phyloP scores from a whole-genome alignment of 2,888 invertebrate genomes.

The Lasioglossum calceatum region DNA sequence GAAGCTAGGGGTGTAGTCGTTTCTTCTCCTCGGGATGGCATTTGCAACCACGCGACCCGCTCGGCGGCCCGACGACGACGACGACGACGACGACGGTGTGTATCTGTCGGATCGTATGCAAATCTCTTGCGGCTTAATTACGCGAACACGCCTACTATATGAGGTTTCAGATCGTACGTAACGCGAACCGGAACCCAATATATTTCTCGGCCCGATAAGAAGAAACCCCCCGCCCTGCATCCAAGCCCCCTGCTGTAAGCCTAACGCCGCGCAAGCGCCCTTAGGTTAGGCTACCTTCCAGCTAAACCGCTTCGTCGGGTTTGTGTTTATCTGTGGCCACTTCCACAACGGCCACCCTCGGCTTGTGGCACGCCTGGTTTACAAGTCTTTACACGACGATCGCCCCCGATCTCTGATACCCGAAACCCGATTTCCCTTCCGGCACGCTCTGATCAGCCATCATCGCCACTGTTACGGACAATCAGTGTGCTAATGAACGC shows the following conservation, averaged over 20 bases:
- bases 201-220: slow-evolving; percentile 73
- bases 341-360: slow-evolving; percentile 23
- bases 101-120: slow-evolving; percentile 83
- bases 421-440: slow-evolving; percentile 59
- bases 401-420: slow-evolving; percentile 53
- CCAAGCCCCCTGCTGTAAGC: slow-evolving; percentile 12
- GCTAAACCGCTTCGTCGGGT: slow-evolving; percentile 2
- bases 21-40: slow-evolving; percentile 73
- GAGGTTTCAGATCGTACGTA: slow-evolving; percentile 79
- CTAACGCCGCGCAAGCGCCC: slow-evolving; percentile 41
- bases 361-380: slow-evolving; percentile 51
- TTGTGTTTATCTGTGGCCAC: slow-evolving; percentile 48
- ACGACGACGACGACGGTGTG: slow-evolving; percentile 29
- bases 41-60: slow-evolving; percentile 40
- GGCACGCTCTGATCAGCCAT: slow-evolving; percentile 33
- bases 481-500: slow-evolving; percentile 11
- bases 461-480: neutral
- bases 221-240: slow-evolving; percentile 55
- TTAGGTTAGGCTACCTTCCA: slow-evolving; percentile 6
- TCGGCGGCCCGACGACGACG: slow-evolving; percentile 21
- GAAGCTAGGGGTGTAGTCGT: slow-evolving; percentile 69
- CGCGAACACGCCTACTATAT: slow-evolving; percentile 82
- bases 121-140: slow-evolving; percentile 84
- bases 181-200: slow-evolving; percentile 77
- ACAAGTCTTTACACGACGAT: slow-evolving; percentile 66